Evolutionary conservation across 2,888 invertebrate species (phyloP), one percentile per base, ranked within the genome.

Genomic region (Aethes cnicana): DNA sequence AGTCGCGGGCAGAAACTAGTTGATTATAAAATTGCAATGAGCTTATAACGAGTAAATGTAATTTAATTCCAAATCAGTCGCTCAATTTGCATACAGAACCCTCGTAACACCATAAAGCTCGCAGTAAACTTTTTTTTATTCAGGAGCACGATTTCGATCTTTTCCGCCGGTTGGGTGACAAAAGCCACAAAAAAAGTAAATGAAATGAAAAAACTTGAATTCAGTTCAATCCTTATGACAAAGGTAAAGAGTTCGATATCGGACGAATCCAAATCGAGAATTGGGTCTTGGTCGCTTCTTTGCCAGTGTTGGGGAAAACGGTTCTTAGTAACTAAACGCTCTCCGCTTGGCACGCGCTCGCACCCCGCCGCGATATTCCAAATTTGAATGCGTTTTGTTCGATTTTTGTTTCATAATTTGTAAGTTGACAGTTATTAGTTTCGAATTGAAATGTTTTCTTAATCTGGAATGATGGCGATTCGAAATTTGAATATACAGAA

Each of bases 91-190:
- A 52, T 39, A 33, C 52, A 11, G 52, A 52, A 52, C 52, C 52
- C 39, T 8, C 12, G 7, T 21, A 5, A 11, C 11, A 16, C 37
- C n/a, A 39, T 20, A 32, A 25, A 39, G 52, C 39, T 52, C 46
- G 14, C 25, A 9, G 25, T 12, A 30, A 17, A 39, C 44, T 39
- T 52, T 46, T 84, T 84, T 80, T 64, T 65, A 71, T 71, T 63
- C 66, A 59, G 59, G 62, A 69, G 65, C 89, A 88, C 88, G 89
- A 87, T 87, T 85, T 86, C 84, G 55, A 81, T 79, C 74, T 83
- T 87, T 86, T 86, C 83, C 77, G 68, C 66, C 35, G 57, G 46
- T 79, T 80, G 78, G 82, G 84, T 85, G 88, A 84, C 86, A 87
- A 84, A 81, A 78, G 78, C 70, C 63, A 65, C 71, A 72, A 81